Percentiles rank a stretch among this genome's conserved stretches.
These are phyloP conservation scores for Laticauda colubrina DNA, from an alignment of 2,113 vertebrate genomes.

Conservation along the genomic window DNA sequence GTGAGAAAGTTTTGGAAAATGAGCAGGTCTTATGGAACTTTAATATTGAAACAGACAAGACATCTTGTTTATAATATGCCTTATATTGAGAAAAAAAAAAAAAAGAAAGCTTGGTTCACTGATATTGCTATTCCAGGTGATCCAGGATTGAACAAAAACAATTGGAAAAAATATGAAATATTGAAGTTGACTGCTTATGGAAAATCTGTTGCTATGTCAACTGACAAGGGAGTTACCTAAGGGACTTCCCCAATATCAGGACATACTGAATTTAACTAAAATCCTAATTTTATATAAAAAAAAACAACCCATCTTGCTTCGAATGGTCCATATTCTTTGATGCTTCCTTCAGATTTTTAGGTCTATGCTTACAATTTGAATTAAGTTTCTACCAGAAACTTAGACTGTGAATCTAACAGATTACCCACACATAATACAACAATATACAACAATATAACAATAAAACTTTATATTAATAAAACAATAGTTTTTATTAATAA, in stretches of 20 bases:
- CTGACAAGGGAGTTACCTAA: not conserved
- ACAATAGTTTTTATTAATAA: too few relatives aligned
- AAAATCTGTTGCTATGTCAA: not conserved
- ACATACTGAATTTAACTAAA: not conserved
- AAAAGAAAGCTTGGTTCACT: not conserved
- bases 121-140: not conserved
- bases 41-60: not conserved
- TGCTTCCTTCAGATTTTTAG: not conserved
- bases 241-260: not conserved
- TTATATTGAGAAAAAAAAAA: not conserved
- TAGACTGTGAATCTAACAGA: not conserved
- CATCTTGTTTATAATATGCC: not conserved
- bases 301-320: not conserved
- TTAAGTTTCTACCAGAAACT: not conserved
- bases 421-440: not conserved
- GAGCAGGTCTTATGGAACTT: not conserved
- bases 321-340: not conserved
- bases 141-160: not conserved
- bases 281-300: not conserved
- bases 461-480: not conserved
- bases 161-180: not conserved
- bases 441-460: not conserved
- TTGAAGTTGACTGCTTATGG: not conserved
- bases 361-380: not conserved
- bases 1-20: not conserved